A percentile compares a stretch with the other conserved stretches of the same genome.
These are phyloP conservation scores for Drosophila nr. fundita DNA, from an alignment of 2,888 invertebrate genomes.

Conservation along the genomic window DNA sequence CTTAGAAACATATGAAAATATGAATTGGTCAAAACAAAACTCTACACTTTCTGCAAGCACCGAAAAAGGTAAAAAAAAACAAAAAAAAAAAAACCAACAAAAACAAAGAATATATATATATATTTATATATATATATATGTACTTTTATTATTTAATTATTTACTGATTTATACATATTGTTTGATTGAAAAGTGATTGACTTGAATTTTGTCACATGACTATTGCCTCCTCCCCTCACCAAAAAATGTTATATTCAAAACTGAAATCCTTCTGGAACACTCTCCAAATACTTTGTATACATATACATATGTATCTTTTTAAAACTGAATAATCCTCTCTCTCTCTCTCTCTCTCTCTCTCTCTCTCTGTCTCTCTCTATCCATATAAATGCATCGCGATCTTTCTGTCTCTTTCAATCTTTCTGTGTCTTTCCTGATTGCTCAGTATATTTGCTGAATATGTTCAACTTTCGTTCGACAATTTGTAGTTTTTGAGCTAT, in stretches of 20 bases:
- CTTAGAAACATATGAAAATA: constrained; percentile 41
- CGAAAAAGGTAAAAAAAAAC: constrained; percentile 81
- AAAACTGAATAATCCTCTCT: neutral
- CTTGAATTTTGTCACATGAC: constrained; percentile 33
- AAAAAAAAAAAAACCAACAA: constrained; percentile 10
- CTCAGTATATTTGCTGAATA: constrained; percentile 22
- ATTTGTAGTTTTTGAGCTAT: constrained; percentile 28
- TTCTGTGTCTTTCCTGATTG: constrained; percentile 20
- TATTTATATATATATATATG: neutral
- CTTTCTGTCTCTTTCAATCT: constrained; percentile 6
- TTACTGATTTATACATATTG: constrained; percentile 14
- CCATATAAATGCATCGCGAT: neutral
- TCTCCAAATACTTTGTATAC: neutral
- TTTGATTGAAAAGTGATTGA: constrained; percentile 47
- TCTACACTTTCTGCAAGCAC: constrained; percentile 83
- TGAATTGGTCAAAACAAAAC: constrained; percentile 76
- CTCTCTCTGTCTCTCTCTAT: neutral
- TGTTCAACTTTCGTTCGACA: constrained; percentile 13
- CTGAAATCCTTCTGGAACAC: constrained; percentile 1
- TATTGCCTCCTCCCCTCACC: constrained; percentile 21
- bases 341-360: constrained; percentile 1
- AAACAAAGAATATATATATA: constrained; percentile 8
- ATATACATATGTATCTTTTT: constrained; percentile 9
- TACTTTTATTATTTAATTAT: constrained; percentile 26
- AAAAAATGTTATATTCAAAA: constrained; percentile 16